Evolutionary conservation across 1,140 invertebrate species (phyloP).

Genomic region (Penaeus chinensis): DNA sequence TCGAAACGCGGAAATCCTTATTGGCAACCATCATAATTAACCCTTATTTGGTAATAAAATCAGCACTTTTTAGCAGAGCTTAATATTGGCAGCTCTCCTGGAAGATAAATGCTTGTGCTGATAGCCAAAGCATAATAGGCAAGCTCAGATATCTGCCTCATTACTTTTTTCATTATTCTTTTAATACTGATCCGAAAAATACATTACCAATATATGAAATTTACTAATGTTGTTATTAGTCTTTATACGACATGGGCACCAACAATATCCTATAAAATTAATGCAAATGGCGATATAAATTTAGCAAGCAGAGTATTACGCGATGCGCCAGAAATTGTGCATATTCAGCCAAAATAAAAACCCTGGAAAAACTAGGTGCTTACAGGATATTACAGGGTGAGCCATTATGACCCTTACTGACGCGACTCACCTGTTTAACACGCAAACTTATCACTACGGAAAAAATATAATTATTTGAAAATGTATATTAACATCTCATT

Average conservation of each 20-base stretch:
- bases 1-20: conserved; percentile 5
- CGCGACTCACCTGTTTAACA: conserved; percentile 51
- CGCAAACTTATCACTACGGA: conserved; percentile 51
- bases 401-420: conserved; percentile 51
- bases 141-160: conserved; percentile 51
- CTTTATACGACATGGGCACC: conserved; percentile 60
- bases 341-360: conserved; percentile 61
- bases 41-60: conserved; percentile 54
- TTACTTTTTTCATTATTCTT: conserved; percentile 61
- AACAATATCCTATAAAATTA: conserved; percentile 61
- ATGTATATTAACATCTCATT: conserved; percentile 42
- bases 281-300: conserved; percentile 60
- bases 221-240: conserved; percentile 62
- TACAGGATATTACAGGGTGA: conserved; percentile 54
- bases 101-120: conserved; percentile 40
- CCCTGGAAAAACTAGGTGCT: conserved; percentile 57
- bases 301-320: conserved; percentile 57
- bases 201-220: conserved; percentile 62
- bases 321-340: conserved; percentile 56
- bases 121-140: conserved; percentile 37
- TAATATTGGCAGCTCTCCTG: conserved; percentile 51
- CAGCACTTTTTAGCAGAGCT: conserved; percentile 42
- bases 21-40: conserved; percentile 44
- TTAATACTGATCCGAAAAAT: conserved; percentile 60
- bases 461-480: conserved; percentile 51